These are phyloP conservation scores for Agrotis exclamationis DNA, from an alignment of 2,888 invertebrate genomes.

Conservation along the genomic window DNA sequence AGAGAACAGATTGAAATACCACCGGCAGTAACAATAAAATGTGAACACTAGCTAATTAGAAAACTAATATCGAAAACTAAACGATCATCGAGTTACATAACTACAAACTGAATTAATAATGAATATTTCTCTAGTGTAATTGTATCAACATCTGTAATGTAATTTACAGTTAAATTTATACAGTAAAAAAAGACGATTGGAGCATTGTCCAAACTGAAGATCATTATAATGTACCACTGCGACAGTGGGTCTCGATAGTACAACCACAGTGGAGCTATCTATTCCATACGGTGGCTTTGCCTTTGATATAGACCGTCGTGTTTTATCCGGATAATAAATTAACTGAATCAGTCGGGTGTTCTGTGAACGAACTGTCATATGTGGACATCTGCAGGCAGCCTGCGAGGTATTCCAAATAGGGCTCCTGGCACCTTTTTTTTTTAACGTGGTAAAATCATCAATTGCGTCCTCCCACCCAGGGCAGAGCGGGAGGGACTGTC, in stretches of 20 bases:
- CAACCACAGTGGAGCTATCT: constrained; percentile 50
- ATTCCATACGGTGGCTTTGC: constrained; percentile 41
- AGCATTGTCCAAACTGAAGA: constrained; percentile 69
- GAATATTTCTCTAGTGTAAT: constrained; percentile 61
- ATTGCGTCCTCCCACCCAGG: too few relatives aligned
- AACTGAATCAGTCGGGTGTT: constrained; percentile 23
- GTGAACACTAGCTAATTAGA: constrained; percentile 82
- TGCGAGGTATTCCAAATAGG: too few relatives aligned
- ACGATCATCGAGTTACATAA: constrained; percentile 75
- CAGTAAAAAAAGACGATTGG: constrained; percentile 69
- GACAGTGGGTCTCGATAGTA: constrained; percentile 63
- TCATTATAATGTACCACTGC: constrained; percentile 65
- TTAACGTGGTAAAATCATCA: too few relatives aligned
- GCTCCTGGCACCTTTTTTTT: too few relatives aligned
- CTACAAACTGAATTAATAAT: constrained; percentile 68
- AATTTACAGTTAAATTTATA: constrained; percentile 71
- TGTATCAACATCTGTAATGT: constrained; percentile 68
- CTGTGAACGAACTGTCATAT: constrained; percentile 6
- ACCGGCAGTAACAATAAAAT: constrained; percentile 70
- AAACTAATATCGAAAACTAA: constrained; percentile 86
- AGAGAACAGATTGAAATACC: constrained; percentile 62
- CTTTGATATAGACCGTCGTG: constrained; percentile 14
- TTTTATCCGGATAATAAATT: constrained; percentile 38
- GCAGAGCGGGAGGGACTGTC: too few relatives aligned
- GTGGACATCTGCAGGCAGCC: too few relatives aligned